phyloP scores from a whole-genome alignment of 1,140 invertebrate species.

The Elymnias hypermnestra region DNA sequence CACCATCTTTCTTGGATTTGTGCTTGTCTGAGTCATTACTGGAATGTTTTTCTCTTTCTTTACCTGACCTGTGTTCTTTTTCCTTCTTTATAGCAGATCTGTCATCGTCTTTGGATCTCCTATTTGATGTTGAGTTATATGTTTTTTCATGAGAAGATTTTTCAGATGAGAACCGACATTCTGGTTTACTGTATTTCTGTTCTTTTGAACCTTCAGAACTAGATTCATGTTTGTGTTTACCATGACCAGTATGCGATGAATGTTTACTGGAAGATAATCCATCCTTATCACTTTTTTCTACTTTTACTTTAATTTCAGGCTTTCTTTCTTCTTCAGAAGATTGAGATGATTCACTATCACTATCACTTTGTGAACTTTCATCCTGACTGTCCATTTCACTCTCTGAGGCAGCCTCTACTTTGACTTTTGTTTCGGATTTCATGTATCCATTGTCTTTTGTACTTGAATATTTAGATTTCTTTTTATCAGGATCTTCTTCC shows the following conservation, averaged over 20 bases:
- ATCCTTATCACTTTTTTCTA: slow-evolving; percentile 25
- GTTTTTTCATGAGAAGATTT: slow-evolving; percentile 42
- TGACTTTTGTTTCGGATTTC: slow-evolving; percentile 35
- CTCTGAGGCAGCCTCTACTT: slow-evolving; percentile 35
- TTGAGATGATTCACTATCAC: slow-evolving; percentile 49
- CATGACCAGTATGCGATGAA: slow-evolving; percentile 29
- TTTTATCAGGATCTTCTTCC: slow-evolving; percentile 50
- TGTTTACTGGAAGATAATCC: slow-evolving; percentile 39
- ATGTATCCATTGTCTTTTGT: slow-evolving; percentile 41
- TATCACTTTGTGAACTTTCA: slow-evolving; percentile 50
- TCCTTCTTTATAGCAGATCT: slow-evolving; percentile 31
- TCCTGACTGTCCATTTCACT: slow-evolving; percentile 36
- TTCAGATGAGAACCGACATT: slow-evolving; percentile 33
- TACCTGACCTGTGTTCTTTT: slow-evolving; percentile 32
- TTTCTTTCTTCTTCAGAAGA: slow-evolving; percentile 43
- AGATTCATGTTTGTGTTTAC: slow-evolving; percentile 36
- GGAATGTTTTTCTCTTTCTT: slow-evolving; percentile 38
- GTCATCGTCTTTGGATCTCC: slow-evolving; percentile 35
- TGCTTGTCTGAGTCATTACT: slow-evolving; percentile 20
- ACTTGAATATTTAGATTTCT: slow-evolving; percentile 43
- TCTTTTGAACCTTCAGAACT: slow-evolving; percentile 41
- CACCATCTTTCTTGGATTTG: slow-evolving; percentile 9
- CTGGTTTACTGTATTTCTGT: slow-evolving; percentile 31
- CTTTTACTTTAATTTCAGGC: slow-evolving; percentile 35
- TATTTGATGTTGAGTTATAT: slow-evolving; percentile 35